Evolutionary conservation across 2,113 vertebrate species (phyloP).

Genomic region (Sceloporus tristichus): DNA sequence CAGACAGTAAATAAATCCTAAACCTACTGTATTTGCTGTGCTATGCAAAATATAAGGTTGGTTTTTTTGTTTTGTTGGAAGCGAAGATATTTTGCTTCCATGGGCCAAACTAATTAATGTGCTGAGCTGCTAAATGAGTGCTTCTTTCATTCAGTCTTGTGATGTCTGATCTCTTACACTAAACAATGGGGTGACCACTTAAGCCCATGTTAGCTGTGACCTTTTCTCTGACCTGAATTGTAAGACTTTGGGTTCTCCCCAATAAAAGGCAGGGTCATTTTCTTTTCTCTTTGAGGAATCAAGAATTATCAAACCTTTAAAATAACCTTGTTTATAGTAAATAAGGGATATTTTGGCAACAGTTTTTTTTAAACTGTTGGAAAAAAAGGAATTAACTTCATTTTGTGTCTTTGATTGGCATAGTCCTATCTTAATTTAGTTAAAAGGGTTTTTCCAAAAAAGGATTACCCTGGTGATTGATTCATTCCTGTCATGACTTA

Average conservation of each 20-base stretch:
- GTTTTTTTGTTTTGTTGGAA: conserved; percentile 10
- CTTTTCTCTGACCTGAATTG: conserved; percentile 46
- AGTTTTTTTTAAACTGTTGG: background rate
- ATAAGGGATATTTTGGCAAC: conserved; percentile 20
- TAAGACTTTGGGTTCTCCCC: conserved; percentile 1
- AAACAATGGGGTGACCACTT: conserved; percentile 41
- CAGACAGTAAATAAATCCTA: background rate
- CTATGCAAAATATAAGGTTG: conserved; percentile 16
- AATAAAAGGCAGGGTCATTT: conserved; percentile 36
- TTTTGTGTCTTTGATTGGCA: conserved; percentile 8
- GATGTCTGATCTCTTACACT: conserved; percentile 40
- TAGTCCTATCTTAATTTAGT: background rate
- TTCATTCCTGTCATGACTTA: background rate
- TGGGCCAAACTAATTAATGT: conserved; percentile 7
- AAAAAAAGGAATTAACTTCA: background rate
- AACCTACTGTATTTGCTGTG: background rate
- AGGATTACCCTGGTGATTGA: background rate
- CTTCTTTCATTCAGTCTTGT: conserved; percentile 32
- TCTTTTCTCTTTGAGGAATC: background rate
- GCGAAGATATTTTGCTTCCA: conserved; percentile 18
- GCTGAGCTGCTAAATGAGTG: background rate
- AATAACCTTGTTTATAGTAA: conserved; percentile 9
- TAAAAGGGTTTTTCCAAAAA: background rate
- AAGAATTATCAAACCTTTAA: conserved; percentile 21
- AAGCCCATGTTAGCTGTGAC: conserved; percentile 44